phyloP scores from a whole-genome alignment of 2,113 vertebrate species.

The Daboia siamensis region DNA sequence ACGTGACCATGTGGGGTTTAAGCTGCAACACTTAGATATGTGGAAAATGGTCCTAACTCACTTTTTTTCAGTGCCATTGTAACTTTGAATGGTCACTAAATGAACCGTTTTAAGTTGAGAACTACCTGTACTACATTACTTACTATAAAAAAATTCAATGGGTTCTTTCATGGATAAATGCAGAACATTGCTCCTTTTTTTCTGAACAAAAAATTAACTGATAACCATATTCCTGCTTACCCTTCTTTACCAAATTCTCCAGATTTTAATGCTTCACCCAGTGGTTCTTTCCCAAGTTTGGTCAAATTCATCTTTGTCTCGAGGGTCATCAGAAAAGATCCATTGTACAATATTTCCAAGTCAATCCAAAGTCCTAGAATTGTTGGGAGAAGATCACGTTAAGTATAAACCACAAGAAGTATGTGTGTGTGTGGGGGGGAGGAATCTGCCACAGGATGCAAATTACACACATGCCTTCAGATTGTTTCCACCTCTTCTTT shows the following conservation, averaged over 20 bases:
- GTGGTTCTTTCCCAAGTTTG: conserved; percentile 89
- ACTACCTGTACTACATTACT: not conserved
- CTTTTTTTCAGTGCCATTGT: not conserved
- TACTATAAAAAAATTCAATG: not conserved
- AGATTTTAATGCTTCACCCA: conserved; percentile 81
- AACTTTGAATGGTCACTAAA: not conserved
- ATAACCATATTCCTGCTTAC: conserved; percentile 70
- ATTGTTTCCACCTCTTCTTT: not conserved
- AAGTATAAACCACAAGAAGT: not conserved
- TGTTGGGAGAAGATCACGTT: conserved; percentile 29
- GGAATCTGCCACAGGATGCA: not conserved
- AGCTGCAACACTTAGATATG: not conserved
- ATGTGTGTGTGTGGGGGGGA: too few relatives aligned
- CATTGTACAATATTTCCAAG: conserved; percentile 91
- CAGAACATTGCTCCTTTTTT: not conserved
- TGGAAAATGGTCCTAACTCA: not conserved
- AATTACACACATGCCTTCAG: not conserved
- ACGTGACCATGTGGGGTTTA: not conserved
- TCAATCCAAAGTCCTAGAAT: conserved; percentile 92
- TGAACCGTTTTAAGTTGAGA: not conserved
- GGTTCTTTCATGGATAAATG: not conserved
- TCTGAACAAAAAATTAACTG: not conserved
- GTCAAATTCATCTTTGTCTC: conserved; percentile 99
- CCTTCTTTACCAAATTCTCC: conserved; percentile 92
- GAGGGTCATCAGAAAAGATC: conserved; percentile 96